Evolutionary conservation across 2,888 invertebrate species (phyloP).

Genomic region (Sinodicranocentrus sp.): DNA sequence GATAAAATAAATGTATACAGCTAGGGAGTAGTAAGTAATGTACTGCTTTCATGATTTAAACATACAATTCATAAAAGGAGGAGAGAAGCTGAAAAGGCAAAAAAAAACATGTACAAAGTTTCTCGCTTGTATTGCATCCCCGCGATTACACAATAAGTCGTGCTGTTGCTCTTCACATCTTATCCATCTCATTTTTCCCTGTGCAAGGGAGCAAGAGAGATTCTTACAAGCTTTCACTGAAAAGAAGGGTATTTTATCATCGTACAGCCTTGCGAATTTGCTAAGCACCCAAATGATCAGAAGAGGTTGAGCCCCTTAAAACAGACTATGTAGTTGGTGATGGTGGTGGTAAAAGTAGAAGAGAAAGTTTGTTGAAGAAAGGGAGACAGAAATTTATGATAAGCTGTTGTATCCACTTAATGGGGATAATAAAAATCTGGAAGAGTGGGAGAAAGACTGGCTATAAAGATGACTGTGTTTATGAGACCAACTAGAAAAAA

Average conservation of each 20-base stretch:
- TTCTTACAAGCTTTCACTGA: too few species aligned
- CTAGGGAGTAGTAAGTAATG: not conserved
- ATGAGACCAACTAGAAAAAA: not conserved
- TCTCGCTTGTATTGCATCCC: not conserved
- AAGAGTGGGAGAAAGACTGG: slow-evolving; percentile 15
- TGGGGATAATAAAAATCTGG: slow-evolving; percentile 70
- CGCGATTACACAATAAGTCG: slow-evolving; percentile 15
- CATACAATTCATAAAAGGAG: slow-evolving; percentile 18
- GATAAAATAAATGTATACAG: slow-evolving; percentile 6
- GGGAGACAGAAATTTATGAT: slow-evolving; percentile 75
- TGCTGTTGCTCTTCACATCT: too few species aligned
- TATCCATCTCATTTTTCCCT: not conserved
- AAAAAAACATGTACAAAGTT: slow-evolving; percentile 14
- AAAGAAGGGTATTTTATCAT: slow-evolving; percentile 29
- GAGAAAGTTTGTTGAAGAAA: slow-evolving; percentile 30
- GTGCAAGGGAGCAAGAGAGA: not conserved
- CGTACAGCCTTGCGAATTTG: slow-evolving; percentile 38
- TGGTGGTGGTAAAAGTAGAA: too few species aligned
- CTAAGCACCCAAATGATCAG: slow-evolving; percentile 41
- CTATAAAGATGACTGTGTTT: slow-evolving; percentile 13
- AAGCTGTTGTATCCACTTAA: slow-evolving; percentile 71
- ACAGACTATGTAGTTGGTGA: slow-evolving; percentile 9
- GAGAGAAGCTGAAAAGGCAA: slow-evolving; percentile 2
- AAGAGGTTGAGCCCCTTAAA: slow-evolving; percentile 23
- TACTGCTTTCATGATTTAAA: slow-evolving; percentile 12